Percentiles rank a stretch among this genome's conserved stretches.
phyloP scores from a whole-genome alignment of 2,113 vertebrate genomes.

The Cyanistes caeruleus region DNA sequence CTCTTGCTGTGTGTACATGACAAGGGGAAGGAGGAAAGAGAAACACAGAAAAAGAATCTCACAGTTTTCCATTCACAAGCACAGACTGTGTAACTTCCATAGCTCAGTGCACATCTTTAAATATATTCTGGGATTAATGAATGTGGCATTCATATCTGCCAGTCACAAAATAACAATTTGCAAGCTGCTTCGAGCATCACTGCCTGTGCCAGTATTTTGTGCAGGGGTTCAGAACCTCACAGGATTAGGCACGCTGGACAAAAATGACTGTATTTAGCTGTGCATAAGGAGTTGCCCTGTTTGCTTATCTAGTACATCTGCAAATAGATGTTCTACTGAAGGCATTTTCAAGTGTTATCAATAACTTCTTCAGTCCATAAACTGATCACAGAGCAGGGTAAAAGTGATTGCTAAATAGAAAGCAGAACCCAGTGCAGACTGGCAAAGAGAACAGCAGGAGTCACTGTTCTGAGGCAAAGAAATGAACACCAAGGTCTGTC shows the following conservation, averaged over 20 bases:
- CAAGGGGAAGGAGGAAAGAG: neutral
- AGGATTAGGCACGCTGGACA: neutral
- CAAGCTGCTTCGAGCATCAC: neutral
- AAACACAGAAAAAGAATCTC: no score
- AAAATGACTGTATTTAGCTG: neutral
- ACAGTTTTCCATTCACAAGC: neutral
- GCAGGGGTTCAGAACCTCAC: neutral
- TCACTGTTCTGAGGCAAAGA: neutral
- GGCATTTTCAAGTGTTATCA: neutral
- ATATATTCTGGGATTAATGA: neutral
- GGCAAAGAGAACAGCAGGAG: neutral
- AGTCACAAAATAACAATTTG: neutral
- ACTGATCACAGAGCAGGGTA: neutral
- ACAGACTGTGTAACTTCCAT: neutral
- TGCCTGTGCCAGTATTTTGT: neutral
- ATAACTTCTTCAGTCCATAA: neutral
- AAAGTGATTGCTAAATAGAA: neutral
- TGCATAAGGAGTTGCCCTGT: neutral
- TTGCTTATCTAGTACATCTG: neutral
- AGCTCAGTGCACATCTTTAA: neutral
- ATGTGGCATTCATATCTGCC: neutral
- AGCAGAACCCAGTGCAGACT: neutral
- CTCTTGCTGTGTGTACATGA: neutral
- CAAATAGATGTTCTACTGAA: neutral
- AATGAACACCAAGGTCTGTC: neutral